These are phyloP conservation scores for Prolemur simus DNA, from an alignment of 2,113 vertebrate genomes.

Conservation along the genomic window DNA sequence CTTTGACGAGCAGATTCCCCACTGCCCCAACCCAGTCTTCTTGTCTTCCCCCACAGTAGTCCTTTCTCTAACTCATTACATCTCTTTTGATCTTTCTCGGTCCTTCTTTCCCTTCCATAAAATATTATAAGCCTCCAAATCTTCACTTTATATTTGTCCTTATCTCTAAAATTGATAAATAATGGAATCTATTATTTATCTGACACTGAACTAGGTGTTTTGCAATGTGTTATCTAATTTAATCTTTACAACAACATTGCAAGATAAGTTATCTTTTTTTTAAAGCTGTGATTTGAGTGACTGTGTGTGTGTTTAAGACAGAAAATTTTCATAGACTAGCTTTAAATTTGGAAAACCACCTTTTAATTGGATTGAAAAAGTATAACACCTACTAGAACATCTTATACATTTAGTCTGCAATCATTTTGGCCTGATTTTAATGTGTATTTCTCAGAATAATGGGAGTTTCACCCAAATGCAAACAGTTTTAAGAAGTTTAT, in stretches of 20 bases:
- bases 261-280: not conserved
- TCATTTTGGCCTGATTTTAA: slow-evolving; percentile 13
- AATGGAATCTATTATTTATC: not conserved
- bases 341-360: slow-evolving; percentile 24
- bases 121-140: not conserved
- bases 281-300: not conserved
- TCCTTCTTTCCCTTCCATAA: not conserved
- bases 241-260: not conserved
- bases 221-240: not conserved
- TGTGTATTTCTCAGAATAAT: slow-evolving; percentile 50
- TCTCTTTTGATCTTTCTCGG: not conserved
- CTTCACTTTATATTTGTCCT: not conserved
- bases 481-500: slow-evolving; percentile 20
- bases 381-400: not conserved
- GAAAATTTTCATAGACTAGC: not conserved
- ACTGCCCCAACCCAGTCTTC: not conserved
- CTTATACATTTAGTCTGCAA: not conserved
- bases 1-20: no score
- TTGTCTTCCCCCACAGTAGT: not conserved
- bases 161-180: not conserved
- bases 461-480: not conserved
- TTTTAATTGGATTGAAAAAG: slow-evolving; percentile 37
- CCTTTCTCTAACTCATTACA: not conserved
- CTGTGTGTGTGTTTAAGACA: not conserved
- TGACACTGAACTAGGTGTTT: not conserved